Evolutionary conservation across 2,888 invertebrate species (phyloP).

Genomic region (Rapana venosa): DNA sequence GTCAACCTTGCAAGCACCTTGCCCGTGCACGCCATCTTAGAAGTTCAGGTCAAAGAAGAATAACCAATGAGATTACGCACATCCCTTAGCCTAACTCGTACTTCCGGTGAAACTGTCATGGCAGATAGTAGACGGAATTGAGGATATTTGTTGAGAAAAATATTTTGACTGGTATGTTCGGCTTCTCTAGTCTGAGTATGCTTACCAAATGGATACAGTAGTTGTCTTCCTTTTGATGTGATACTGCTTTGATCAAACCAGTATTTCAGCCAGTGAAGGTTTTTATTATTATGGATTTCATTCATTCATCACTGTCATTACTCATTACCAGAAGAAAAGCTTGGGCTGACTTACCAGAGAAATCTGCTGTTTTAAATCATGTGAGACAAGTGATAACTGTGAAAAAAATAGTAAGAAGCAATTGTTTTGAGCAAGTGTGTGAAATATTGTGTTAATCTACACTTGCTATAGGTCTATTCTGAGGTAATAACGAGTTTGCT

Average conservation of each 20-base stretch:
- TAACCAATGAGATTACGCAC: constrained; percentile 27
- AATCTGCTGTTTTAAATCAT: neutral
- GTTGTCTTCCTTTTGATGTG: neutral
- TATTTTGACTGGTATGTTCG: neutral
- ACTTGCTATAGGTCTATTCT: no score
- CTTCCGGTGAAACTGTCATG: constrained; percentile 44
- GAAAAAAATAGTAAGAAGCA: no score
- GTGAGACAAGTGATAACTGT: no score
- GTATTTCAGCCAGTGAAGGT: neutral
- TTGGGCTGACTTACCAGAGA: neutral
- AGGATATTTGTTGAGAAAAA: neutral
- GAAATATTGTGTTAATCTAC: no score
- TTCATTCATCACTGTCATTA: constrained; percentile 3
- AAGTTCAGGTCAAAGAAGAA: constrained; percentile 24
- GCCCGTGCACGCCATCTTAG: constrained; percentile 60
- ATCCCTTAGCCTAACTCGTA: neutral
- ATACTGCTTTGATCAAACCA: no score
- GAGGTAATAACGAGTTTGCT: no score
- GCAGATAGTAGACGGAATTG: constrained; percentile 30
- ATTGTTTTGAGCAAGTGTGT: no score
- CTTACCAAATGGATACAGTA: neutral
- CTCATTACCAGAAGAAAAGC: neutral
- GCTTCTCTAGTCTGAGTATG: neutral
- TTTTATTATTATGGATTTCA: constrained; percentile 20
- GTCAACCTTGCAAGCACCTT: constrained; percentile 61